Evolutionary conservation across 2,888 invertebrate genomes (phyloP).

Genomic region (Tipula unca): DNA sequence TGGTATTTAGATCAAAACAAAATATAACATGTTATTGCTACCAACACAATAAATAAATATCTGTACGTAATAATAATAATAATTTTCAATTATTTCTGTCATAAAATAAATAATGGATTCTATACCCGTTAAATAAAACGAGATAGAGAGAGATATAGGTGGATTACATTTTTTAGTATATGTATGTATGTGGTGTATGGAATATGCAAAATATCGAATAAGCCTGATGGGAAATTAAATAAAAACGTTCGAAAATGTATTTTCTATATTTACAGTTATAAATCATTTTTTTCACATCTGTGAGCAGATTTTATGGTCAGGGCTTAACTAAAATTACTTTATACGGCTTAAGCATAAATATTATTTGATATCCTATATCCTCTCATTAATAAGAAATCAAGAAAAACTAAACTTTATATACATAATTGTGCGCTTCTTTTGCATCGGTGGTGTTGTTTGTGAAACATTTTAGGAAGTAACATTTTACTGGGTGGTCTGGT

Average conservation of each 20-base stretch:
- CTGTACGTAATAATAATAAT: neutral
- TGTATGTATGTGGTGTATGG: neutral
- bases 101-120: neutral
- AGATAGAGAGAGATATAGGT: neutral
- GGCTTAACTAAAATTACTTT: no score
- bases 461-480: no score
- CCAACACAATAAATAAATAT: neutral
- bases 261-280: neutral
- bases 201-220: neutral
- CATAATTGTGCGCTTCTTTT: no score
- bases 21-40: no score
- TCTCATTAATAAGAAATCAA: no score
- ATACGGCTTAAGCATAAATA: no score
- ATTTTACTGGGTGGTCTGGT: no score
- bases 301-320: no score
- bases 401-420: no score
- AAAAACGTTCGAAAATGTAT: neutral
- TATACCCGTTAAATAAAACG: neutral
- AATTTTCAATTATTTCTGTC: neutral
- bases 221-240: neutral
- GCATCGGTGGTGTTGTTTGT: no score
- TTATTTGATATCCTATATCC: no score
- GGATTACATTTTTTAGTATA: neutral
- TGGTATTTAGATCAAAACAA: no score
- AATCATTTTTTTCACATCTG: neutral